These are phyloP conservation scores for Cinara cedri DNA, from an alignment of 2,888 invertebrate species.

Conservation along the genomic window DNA sequence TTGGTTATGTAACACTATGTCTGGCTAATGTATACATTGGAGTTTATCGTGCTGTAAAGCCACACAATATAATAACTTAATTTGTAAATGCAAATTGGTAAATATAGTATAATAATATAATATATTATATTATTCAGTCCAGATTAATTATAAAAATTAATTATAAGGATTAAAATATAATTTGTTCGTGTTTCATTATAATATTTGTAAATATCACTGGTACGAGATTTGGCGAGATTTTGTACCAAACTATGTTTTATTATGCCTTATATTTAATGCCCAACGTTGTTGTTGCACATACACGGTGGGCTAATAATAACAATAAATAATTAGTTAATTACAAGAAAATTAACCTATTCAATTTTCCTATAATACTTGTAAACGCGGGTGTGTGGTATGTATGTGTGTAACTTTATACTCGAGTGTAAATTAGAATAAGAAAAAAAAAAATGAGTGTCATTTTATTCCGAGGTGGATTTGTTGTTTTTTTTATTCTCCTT, in stretches of 20 bases:
- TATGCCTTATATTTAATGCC: slow-evolving; percentile 8
- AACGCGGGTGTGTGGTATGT: background rate
- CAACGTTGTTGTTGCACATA: background rate
- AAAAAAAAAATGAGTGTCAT: no score
- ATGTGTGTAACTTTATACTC: background rate
- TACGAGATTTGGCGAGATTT: slow-evolving; percentile 5
- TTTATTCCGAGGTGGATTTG: background rate
- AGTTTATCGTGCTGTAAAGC: background rate
- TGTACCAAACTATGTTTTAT: background rate
- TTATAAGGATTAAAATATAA: slow-evolving; percentile 12
- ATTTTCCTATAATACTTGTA: background rate
- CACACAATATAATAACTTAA: background rate
- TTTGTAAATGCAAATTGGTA: slow-evolving; percentile 25
- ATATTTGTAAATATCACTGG: slow-evolving; percentile 19
- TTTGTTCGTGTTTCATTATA: slow-evolving; percentile 16
- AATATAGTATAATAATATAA: background rate
- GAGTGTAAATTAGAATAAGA: background rate
- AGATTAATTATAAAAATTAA: slow-evolving; percentile 10
- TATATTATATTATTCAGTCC: slow-evolving; percentile 28
- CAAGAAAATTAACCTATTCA: background rate
- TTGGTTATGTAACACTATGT: no score
- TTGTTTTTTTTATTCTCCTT: background rate
- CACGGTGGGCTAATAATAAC: background rate
- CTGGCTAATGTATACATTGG: background rate
- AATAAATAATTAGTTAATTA: background rate